Base-by-base conservation (phyloP, 2,888 invertebrate genomes). In the Tridacna gigas region DNA sequence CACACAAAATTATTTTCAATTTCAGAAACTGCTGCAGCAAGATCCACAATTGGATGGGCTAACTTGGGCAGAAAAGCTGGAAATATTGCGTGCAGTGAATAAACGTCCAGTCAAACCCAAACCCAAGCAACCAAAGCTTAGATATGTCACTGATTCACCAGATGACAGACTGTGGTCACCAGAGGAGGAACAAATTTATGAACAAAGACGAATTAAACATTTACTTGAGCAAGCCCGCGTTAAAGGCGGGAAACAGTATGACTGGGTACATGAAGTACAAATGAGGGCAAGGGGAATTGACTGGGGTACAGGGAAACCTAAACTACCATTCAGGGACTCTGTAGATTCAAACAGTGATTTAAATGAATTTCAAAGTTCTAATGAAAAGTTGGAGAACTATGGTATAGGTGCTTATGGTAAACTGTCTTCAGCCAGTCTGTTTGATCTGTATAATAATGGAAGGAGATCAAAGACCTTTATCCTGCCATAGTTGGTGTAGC, bases 171-270 rank as follows among this genome's bases (percentile, higher is more conserved):
- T 84, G 2, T 85, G 84, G 60, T 66, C 83, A 15, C 76, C 86
- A 4, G 88, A 86, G 37, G 83, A 84, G 61, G 89, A 89, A 75
- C 89, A 88, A 51, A 79, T 90, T 47, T 90, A 88, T 77, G 89
- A 91, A 77, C 91, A 90, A 74, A 76, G 91, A 37, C 74, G 91
- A 67, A 89, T 91, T 47, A 87, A 84, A 74, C 90, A 90, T 84
- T 81, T 91, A 18, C 79, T 91, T 15, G 89, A 90, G 66, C 91
- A 91, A 63, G 88, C 89, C 22, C 80, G 88, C 48, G 71, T 89
- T n/a, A 91, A 91, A 79, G 86, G 90, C n/a, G 86, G 82, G 22
- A 87, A 87, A 28, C 86, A 89, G 45, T 88, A 82, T 83, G 87
- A 89, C 74, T 90, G 90, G 90, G 75, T 90, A 48, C 84, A 84